phyloP scores from a whole-genome alignment of 2,113 vertebrate genomes.

The Petaurus breviceps region DNA sequence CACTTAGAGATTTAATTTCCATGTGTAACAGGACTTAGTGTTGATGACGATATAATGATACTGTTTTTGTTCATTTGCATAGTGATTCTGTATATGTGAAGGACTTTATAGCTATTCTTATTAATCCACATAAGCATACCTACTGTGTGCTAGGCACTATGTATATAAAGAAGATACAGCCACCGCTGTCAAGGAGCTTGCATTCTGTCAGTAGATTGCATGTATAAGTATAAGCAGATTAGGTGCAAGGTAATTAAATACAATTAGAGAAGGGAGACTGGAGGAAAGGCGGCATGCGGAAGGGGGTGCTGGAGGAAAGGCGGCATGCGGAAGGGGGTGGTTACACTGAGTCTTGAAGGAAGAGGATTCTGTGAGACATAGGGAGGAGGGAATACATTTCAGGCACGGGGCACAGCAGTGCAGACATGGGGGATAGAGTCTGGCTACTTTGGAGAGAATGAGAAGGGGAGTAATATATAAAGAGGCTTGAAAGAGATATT shows the following conservation, averaged over 20 bases:
- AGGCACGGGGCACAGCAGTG: no score
- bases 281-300: background rate
- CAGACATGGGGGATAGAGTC: background rate
- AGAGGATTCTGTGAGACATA: background rate
- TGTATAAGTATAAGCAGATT: background rate
- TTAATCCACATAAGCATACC: background rate
- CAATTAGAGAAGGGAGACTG: background rate
- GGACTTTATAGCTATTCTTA: constrained; percentile 34
- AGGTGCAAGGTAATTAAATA: background rate
- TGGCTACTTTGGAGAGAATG: background rate
- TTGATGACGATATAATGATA: background rate
- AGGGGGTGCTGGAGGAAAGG: no score
- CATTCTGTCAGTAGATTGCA: background rate
- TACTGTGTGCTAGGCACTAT: background rate
- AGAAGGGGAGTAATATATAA: background rate
- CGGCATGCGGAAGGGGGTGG: no score
- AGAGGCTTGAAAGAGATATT: background rate
- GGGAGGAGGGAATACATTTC: no score
- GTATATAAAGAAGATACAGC: background rate
- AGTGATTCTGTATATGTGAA: constrained; percentile 6
- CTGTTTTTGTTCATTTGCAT: constrained; percentile 35
- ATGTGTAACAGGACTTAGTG: constrained; percentile 26
- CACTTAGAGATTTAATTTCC: constrained; percentile 1
- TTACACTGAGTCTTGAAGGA: background rate
- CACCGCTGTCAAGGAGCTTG: background rate